Base-by-base conservation (phyloP, 2,113 vertebrate species). In the Eublepharis macularius region DNA sequence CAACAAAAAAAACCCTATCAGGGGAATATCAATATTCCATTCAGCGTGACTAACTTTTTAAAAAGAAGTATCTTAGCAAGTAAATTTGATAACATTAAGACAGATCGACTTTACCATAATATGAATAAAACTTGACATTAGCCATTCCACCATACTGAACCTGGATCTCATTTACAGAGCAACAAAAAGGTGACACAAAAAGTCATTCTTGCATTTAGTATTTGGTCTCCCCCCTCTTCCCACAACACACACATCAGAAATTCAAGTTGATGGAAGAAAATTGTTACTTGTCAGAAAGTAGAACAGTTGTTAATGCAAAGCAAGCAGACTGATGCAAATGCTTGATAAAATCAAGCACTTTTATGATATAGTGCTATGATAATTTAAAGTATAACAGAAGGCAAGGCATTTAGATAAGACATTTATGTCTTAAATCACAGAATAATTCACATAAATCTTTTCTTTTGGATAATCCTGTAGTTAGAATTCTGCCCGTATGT, bases 1-100 rank as follows among this genome's bases (percentile, higher is more conserved):
- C 34, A 41, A 29, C 41, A 45, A 74, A 45, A 45, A 74, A 24
- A 68, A 34, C 8, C 94, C 85, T 85, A 24, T 26, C 17, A 81
- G 89, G 95, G 91, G 95, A 94, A 93, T 94, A 95, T 96, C 95
- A 95, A 95, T 96, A 96, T 96, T 96, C 70, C 93, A 95, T 95
- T 94, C 93, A 87, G 69, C 51, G 90, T 90, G 83, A 91, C 91
- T 88, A 69, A n/a, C n/a, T n/a, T n/a, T n/a, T n/a, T n/a, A n/a
- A n/a, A n/a, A n/a, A 90, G 93, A 95, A 95, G 88, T 85, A 36
- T 88, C 94, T 95, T 95, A 95, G 93, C 92, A 95, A 95, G 89
- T 90, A 94, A 93, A 95, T 95, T 95, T 93, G 95, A 90, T 96
- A 94, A 94, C 75, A 57, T 85, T 77, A 90, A 91, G 94, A 89